phyloP scores from a whole-genome alignment of 2,113 vertebrate species.

The Elgaria multicarinata region DNA sequence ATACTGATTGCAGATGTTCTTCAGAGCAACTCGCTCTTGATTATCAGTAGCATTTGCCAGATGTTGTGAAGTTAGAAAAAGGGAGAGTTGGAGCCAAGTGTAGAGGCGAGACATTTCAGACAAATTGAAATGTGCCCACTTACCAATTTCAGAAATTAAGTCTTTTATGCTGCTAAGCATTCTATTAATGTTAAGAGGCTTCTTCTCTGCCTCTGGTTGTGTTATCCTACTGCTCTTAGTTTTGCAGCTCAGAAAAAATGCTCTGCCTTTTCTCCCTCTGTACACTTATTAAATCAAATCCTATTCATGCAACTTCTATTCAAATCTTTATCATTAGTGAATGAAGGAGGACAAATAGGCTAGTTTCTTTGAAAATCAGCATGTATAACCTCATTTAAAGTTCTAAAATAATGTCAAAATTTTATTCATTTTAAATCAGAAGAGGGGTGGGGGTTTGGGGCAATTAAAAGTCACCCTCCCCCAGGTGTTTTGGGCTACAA shows the following conservation, averaged over 20 bases:
- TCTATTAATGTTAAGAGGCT: constrained; percentile 28
- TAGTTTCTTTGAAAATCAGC: constrained; percentile 12
- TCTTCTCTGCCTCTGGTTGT: constrained; percentile 2
- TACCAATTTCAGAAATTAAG: constrained; percentile 42
- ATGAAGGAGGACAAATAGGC: constrained; percentile 4
- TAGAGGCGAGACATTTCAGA: constrained; percentile 20
- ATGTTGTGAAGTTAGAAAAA: constrained; percentile 36
- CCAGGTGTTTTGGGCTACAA: too few species aligned
- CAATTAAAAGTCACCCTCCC: background rate
- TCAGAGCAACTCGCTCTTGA: constrained; percentile 20
- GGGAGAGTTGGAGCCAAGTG: constrained; percentile 6
- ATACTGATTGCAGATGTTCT: constrained; percentile 36
- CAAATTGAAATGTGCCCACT: constrained; percentile 33
- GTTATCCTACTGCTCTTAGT: background rate
- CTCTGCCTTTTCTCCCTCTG: background rate
- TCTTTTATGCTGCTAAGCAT: constrained; percentile 31
- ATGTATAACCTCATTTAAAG: background rate
- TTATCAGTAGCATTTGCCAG: constrained; percentile 38
- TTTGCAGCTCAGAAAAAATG: constrained; percentile 8
- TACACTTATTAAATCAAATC: constrained; percentile 32
- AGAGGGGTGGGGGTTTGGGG: background rate
- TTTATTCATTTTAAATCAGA: constrained; percentile 3
- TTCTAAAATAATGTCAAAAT: constrained; percentile 4
- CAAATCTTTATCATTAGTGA: constrained; percentile 2
- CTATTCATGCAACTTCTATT: constrained; percentile 27